phyloP scores from a whole-genome alignment of 2,113 vertebrate species.

The Caloenas nicobarica region DNA sequence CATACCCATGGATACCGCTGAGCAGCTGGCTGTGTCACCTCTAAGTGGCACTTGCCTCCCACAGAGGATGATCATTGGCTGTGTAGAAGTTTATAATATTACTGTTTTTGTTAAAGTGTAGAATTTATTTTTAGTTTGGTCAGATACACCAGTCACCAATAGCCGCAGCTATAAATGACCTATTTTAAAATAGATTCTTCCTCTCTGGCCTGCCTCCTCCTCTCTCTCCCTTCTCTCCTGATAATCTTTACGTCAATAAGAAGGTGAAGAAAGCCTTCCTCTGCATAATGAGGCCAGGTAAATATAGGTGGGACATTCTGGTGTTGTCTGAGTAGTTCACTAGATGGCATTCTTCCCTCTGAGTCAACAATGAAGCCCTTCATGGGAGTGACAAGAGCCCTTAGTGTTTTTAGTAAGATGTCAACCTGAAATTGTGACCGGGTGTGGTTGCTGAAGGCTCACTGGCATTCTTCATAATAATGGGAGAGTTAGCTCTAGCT shows the following conservation, averaged over 20 bases:
- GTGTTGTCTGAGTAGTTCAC: neutral
- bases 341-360: slow-evolving; percentile 2
- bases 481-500: neutral
- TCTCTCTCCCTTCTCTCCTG: neutral
- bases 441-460: neutral
- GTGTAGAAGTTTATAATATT: neutral
- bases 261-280: neutral
- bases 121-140: slow-evolving; percentile 10
- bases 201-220: neutral
- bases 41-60: neutral
- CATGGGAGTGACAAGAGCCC: neutral
- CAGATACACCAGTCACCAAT: neutral
- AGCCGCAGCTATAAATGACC: neutral
- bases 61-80: neutral
- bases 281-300: neutral
- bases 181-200: neutral
- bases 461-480: neutral
- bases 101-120: neutral
- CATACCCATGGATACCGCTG: neutral
- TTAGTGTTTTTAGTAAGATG: neutral
- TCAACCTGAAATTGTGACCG: neutral
- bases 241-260: neutral
- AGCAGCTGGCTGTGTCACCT: neutral
- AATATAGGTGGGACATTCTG: neutral
- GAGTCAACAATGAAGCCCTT: neutral